Conservation (phyloP, 2,797 vertebrate genomes). For the Garrulus glandarius region DNA sequence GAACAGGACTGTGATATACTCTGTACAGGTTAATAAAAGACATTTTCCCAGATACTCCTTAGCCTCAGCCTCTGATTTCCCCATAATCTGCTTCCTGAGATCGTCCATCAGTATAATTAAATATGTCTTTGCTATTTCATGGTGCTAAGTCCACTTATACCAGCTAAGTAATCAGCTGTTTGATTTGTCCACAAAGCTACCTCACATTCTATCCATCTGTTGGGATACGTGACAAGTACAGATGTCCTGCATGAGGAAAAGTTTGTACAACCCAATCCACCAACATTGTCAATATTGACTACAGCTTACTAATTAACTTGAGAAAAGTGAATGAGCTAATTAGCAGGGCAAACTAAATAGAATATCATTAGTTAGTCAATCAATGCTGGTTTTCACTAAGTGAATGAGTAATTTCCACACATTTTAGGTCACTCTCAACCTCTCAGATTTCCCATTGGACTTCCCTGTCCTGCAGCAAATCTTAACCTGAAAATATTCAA, state of each 20-base stretch:
- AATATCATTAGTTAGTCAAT: slow-evolving; percentile 46
- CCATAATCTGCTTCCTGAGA: not conserved
- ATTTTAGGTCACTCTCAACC: not conserved
- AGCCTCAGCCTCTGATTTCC: not conserved
- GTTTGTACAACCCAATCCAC: not conserved
- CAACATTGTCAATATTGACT: slow-evolving; percentile 42
- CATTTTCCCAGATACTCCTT: not conserved
- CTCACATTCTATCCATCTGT: not conserved
- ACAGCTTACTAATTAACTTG: slow-evolving; percentile 44
- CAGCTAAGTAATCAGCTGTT: not conserved
- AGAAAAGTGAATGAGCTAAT: slow-evolving; percentile 40
- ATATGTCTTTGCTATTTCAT: not conserved
- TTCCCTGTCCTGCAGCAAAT: not conserved
- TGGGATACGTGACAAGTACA: not conserved
- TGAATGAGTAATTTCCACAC: slow-evolving; percentile 4
- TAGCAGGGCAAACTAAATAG: slow-evolving; percentile 47
- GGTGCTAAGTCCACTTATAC: not conserved
- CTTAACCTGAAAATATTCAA: not conserved
- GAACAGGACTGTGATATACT: not conserved
- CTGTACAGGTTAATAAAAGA: not conserved
- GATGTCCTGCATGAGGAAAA: slow-evolving; percentile 10
- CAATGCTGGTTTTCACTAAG: slow-evolving; percentile 12
- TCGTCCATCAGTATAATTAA: not conserved
- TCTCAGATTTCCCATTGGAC: not conserved
- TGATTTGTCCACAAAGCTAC: not conserved